Percentiles rank a stretch among this genome's conserved stretches.
Conservation (phyloP, 2,888 invertebrate species). For the Agrenia bidenticulata region DNA sequence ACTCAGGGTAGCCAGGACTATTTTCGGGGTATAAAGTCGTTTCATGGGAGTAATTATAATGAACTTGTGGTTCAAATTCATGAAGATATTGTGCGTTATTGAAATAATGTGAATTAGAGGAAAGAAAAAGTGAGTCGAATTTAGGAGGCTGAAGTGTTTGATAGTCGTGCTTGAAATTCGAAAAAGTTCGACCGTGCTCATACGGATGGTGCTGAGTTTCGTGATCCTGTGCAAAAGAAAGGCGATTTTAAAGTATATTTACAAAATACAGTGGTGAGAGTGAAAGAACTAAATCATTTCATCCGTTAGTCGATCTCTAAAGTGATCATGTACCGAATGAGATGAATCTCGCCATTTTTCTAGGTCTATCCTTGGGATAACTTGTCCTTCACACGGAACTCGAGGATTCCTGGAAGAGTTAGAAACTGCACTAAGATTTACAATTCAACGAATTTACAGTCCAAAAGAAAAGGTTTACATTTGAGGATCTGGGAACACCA, state of each 20-base stretch:
- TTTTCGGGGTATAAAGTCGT: slow-evolving; percentile 10
- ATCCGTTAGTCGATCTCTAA: neutral
- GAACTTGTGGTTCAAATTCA: neutral
- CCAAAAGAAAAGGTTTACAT: slow-evolving; percentile 55
- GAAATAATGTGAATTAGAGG: too few species aligned
- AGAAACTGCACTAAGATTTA: too few species aligned
- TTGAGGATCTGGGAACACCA: slow-evolving; percentile 58
- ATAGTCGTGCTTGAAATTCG: neutral
- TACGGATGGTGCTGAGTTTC: slow-evolving; percentile 7
- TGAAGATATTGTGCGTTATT: neutral
- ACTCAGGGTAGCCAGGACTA: neutral
- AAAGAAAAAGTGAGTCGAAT: slow-evolving; percentile 15
- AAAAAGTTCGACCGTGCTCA: neutral
- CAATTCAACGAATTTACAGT: neutral
- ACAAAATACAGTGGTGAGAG: too few species aligned
- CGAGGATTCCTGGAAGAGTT: slow-evolving; percentile 56
- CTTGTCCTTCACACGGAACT: slow-evolving; percentile 56
- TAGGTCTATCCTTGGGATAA: slow-evolving; percentile 55
- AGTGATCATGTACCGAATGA: slow-evolving; percentile 23
- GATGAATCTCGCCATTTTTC: slow-evolving; percentile 55
- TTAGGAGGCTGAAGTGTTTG: slow-evolving; percentile 23
- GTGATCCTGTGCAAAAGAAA: slow-evolving; percentile 15
- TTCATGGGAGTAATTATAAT: slow-evolving; percentile 6
- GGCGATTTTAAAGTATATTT: neutral
- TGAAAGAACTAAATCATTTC: too few species aligned